Evolutionary conservation across 2,797 vertebrate genomes (phyloP).

Genomic region (Adrianichthys oophorus): DNA sequence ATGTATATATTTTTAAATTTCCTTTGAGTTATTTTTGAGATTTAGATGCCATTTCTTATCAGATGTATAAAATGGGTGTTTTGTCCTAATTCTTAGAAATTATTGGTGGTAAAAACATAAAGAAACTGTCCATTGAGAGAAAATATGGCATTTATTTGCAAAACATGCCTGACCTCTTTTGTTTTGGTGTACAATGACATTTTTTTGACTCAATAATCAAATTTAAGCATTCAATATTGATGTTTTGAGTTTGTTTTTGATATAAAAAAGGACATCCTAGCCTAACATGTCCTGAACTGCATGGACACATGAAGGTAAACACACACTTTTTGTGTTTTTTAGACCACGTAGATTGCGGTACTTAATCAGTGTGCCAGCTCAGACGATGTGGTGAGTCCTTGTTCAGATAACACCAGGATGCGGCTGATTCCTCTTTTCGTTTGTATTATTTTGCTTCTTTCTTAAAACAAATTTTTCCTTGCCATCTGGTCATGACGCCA

Average conservation of each 20-base stretch:
- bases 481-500: slow-evolving; percentile 22
- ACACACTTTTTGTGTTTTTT: slow-evolving; percentile 21
- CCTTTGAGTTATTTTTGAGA: too few relatives aligned
- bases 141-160: slow-evolving; percentile 39
- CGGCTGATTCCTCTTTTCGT: slow-evolving; percentile 26
- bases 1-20: too few relatives aligned
- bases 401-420: slow-evolving; percentile 22
- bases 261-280: slow-evolving; percentile 41
- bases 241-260: slow-evolving; percentile 23
- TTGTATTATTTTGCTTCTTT: slow-evolving; percentile 33
- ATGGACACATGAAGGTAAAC: slow-evolving; percentile 22
- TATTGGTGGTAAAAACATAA: slow-evolving; percentile 19
- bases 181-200: slow-evolving; percentile 1
- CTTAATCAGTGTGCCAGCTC: slow-evolving; percentile 20
- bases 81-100: slow-evolving; percentile 41
- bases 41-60: background rate
- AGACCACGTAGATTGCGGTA: slow-evolving; percentile 32
- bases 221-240: slow-evolving; percentile 21
- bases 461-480: slow-evolving; percentile 10
- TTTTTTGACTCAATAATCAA: slow-evolving; percentile 9
- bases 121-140: slow-evolving; percentile 25
- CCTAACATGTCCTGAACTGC: slow-evolving; percentile 25
- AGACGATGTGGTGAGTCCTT: slow-evolving; percentile 12
- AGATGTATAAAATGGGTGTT: slow-evolving; percentile 7
- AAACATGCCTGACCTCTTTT: slow-evolving; percentile 19